Evolutionary conservation across 2,113 vertebrate genomes (phyloP).

Genomic region (Neolamprologus falcicula): DNA sequence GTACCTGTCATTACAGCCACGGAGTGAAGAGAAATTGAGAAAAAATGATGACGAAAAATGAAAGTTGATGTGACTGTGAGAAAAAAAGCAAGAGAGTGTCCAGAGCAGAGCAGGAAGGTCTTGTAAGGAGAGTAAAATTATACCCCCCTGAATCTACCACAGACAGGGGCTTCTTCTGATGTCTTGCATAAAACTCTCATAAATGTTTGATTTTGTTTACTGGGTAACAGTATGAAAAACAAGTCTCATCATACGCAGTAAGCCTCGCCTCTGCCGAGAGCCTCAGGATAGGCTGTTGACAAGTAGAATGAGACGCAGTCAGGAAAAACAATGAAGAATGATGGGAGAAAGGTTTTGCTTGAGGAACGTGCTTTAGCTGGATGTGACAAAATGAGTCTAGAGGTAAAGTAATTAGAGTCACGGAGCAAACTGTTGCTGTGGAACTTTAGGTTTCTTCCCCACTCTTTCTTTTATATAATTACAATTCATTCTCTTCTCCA

Average conservation of each 20-base stretch:
- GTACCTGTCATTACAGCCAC: not conserved
- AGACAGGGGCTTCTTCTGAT: conserved; percentile 13
- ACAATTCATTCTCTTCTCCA: not conserved
- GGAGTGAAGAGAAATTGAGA: not conserved
- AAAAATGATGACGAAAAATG: not conserved
- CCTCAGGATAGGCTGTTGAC: conserved; percentile 25
- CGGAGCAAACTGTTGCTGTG: not conserved
- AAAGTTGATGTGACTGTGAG: not conserved
- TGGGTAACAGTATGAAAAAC: conserved; percentile 28
- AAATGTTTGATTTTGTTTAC: conserved; percentile 63
- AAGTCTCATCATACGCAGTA: conserved; percentile 20
- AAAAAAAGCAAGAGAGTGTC: not conserved
- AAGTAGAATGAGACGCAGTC: conserved; percentile 19
- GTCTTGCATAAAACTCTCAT: conserved; percentile 44
- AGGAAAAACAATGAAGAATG: conserved; percentile 7
- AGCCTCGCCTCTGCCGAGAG: not conserved
- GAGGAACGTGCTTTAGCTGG: not conserved
- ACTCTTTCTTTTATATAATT: not conserved
- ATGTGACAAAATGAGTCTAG: not conserved
- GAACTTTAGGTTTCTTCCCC: not conserved
- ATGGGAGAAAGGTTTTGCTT: not conserved
- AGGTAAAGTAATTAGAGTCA: conserved; percentile 19
- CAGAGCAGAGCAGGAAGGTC: conserved; percentile 11
- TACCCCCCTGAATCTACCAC: conserved; percentile 4
- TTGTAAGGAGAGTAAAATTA: conserved; percentile 36